Percentiles rank a stretch among this genome's conserved stretches.
phyloP scores from a whole-genome alignment of 2,797 vertebrate genomes.

The Acipenser oxyrinchus region DNA sequence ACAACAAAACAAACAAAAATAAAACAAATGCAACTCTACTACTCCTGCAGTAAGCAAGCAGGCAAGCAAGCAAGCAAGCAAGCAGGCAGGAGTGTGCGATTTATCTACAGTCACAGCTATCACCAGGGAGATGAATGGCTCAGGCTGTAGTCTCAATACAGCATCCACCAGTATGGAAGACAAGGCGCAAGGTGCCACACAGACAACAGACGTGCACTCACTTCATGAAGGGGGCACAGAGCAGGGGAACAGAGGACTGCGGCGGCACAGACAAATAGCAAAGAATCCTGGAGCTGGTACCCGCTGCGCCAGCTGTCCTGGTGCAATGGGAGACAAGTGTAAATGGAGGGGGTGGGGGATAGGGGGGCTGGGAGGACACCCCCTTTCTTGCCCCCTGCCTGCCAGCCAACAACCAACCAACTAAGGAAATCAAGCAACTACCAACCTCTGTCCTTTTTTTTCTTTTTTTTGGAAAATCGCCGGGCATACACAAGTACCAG shows the following conservation, averaged over 20 bases:
- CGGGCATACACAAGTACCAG: constrained; percentile 53
- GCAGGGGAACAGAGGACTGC: constrained; percentile 32
- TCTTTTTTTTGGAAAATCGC: constrained; percentile 39
- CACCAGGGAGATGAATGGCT: constrained; percentile 77
- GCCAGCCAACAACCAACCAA: constrained; percentile 42
- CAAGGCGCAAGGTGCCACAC: constrained; percentile 72
- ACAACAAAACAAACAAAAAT: constrained; percentile 21
- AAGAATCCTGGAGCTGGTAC: constrained; percentile 69
- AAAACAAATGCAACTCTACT: constrained; percentile 29
- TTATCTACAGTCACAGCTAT: constrained; percentile 78
- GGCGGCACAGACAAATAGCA: constrained; percentile 36
- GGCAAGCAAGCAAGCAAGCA: constrained; percentile 24
- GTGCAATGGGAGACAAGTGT: constrained; percentile 45
- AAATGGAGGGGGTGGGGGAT: constrained; percentile 49
- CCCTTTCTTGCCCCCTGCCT: constrained; percentile 48
- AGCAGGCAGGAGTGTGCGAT: constrained; percentile 59
- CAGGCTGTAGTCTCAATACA: constrained; percentile 67
- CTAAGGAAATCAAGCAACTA: constrained; percentile 48
- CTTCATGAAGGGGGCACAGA: constrained; percentile 64
- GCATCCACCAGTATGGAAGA: constrained; percentile 66
- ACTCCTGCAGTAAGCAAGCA: constrained; percentile 30
- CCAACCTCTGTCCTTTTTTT: constrained; percentile 52
- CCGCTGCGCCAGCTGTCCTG: constrained; percentile 66
- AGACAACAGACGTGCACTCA: constrained; percentile 75
- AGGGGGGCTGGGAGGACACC: constrained; percentile 52